Evolutionary conservation across 2,113 vertebrate genomes (phyloP).

Genomic region (Lonchura striata): DNA sequence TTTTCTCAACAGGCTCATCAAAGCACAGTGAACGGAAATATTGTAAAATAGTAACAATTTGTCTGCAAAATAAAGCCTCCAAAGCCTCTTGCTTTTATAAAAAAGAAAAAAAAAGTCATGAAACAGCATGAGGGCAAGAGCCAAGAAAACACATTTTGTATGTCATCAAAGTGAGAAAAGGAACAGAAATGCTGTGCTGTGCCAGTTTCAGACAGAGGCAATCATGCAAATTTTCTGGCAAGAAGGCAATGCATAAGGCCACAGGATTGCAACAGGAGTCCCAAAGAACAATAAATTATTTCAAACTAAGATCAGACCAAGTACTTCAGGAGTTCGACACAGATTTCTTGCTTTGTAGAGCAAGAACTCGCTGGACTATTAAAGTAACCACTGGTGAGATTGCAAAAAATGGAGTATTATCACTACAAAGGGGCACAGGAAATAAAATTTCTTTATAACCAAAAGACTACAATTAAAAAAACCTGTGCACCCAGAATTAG

Average conservation of each 20-base stretch:
- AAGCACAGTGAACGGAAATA: conserved; percentile 64
- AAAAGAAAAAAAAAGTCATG: not conserved
- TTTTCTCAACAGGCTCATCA: conserved; percentile 58
- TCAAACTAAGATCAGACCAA: conserved; percentile 21
- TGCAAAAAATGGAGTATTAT: not conserved
- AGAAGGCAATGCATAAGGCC: not conserved
- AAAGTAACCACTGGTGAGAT: not conserved
- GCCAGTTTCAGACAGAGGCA: conserved; percentile 44
- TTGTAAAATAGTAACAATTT: conserved; percentile 62
- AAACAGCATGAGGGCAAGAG: conserved; percentile 56
- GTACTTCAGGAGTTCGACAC: not conserved
- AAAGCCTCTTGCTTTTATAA: conserved; percentile 60
- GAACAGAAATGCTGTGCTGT: conserved; percentile 50
- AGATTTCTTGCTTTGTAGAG: not conserved
- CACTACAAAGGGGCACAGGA: not conserved
- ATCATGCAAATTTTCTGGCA: conserved; percentile 44
- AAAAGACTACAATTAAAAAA: not conserved
- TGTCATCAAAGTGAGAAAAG: conserved; percentile 43
- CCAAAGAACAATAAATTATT: conserved; percentile 32
- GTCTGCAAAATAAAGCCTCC: conserved; percentile 46
- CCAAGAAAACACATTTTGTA: conserved; percentile 63
- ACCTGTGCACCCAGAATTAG: not conserved
- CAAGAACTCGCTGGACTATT: not conserved
- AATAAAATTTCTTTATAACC: not conserved
- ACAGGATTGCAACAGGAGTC: conserved; percentile 37